These are phyloP conservation scores for Bryconaethiops microstoma DNA, from an alignment of 2,797 vertebrate genomes.

Conservation along the genomic window DNA sequence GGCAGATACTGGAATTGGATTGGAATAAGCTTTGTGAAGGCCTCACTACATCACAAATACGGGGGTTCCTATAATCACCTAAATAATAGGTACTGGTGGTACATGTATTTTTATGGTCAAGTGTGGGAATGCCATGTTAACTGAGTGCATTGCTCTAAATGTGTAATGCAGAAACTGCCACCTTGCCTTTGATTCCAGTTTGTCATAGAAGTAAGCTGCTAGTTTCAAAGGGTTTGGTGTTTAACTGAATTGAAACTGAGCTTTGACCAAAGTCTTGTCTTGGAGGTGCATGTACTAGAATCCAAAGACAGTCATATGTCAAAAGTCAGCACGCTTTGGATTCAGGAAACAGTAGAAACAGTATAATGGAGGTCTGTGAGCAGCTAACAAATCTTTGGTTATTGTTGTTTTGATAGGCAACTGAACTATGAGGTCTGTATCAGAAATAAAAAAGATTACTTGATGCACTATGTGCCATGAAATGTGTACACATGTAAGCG, in stretches of 20 bases:
- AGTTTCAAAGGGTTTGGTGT: background rate
- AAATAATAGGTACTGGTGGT: conserved; percentile 42
- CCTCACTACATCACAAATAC: conserved; percentile 30
- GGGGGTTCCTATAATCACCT: conserved; percentile 32
- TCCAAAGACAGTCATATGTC: conserved; percentile 24
- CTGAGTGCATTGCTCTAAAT: conserved; percentile 31
- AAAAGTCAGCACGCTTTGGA: conserved; percentile 64
- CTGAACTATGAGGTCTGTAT: conserved; percentile 89
- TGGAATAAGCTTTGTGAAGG: conserved; percentile 36
- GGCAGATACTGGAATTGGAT: conserved; percentile 61
- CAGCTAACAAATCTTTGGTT: conserved; percentile 78
- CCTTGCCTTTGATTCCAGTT: background rate
- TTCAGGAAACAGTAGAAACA: conserved; percentile 64
- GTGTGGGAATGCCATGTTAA: conserved; percentile 43
- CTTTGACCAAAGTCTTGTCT: conserved; percentile 77
- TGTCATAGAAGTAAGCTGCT: background rate
- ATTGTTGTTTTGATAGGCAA: conserved; percentile 70
- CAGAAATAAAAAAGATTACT: conserved; percentile 84
- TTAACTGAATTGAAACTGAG: conserved; percentile 52
- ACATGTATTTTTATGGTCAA: conserved; percentile 20
- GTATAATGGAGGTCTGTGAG: conserved; percentile 66
- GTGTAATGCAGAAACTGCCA: conserved; percentile 49
- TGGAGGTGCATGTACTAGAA: conserved; percentile 60
- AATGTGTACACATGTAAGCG: conserved; percentile 79
- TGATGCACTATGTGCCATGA: conserved; percentile 92